Percentiles rank a stretch among this genome's conserved stretches.
phyloP scores from a whole-genome alignment of 2,888 invertebrate species.

The Drosophila siamana region DNA sequence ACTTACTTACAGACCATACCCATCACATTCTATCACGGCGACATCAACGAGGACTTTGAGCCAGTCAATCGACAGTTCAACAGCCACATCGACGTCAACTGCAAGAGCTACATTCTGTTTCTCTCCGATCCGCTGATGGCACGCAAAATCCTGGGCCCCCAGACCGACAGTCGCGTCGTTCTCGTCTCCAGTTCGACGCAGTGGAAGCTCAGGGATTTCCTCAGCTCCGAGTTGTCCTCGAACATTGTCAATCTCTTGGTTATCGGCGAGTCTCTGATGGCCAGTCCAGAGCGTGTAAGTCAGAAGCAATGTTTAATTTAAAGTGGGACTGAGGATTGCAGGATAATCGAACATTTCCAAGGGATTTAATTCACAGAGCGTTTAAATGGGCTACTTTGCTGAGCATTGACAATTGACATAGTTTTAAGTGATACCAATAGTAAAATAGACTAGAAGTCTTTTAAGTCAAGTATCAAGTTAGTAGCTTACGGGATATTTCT shows the following conservation, averaged over 20 bases:
- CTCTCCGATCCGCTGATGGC: slow-evolving; percentile 88
- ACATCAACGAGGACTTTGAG: slow-evolving; percentile 86
- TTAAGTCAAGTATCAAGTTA: too few species aligned
- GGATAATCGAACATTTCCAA: too few species aligned
- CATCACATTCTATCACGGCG: slow-evolving; percentile 88
- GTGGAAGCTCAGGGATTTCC: slow-evolving; percentile 91
- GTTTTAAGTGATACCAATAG: too few species aligned
- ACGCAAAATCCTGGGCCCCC: slow-evolving; percentile 87
- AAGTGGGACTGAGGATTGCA: too few species aligned
- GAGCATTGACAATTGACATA: too few species aligned
- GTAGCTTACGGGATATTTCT: too few species aligned
- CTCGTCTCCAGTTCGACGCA: slow-evolving; percentile 90
- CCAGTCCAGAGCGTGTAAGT: slow-evolving; percentile 86
- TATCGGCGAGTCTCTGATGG: slow-evolving; percentile 89
- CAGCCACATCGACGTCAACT: slow-evolving; percentile 85
- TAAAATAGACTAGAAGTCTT: too few species aligned
- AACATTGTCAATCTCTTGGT: slow-evolving; percentile 90
- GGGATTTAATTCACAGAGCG: too few species aligned
- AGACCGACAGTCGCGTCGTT: slow-evolving; percentile 88
- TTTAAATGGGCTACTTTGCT: too few species aligned
- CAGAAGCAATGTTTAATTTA: background rate
- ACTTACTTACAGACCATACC: slow-evolving; percentile 85
- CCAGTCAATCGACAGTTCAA: slow-evolving; percentile 84
- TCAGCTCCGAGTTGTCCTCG: slow-evolving; percentile 88
- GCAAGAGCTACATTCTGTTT: slow-evolving; percentile 89